Base-by-base conservation (phyloP, 1,140 invertebrate species). In the Piezodorus guildinii region DNA sequence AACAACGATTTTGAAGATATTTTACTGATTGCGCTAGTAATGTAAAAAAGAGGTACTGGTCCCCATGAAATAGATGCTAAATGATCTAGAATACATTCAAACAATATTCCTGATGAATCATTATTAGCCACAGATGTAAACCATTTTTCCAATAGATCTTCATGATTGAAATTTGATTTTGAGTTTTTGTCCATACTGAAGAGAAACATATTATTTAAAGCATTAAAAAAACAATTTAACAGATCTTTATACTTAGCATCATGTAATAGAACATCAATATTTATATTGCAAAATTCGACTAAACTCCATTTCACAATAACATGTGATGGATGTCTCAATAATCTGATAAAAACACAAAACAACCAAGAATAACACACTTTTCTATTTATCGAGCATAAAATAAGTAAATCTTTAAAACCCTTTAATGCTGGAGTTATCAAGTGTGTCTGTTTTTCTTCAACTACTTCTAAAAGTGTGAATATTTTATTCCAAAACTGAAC, bases 381-480 rank as follows among this genome's bases (percentile, higher is more conserved):
- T 6, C 61, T 63, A 64, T 71, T 71, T 14, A 25, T 45, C 62
- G 49, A 45, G 19, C 71, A 70, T n/a, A 69, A 63, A 15, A 46
- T 30, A 39, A 65, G 68, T 17, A 60, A 65, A 43, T 69, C 46
- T 60, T 74, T 62, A 34, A 79, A 67, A 61, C 54, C 71, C 39
- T 74, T 64, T 58, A 79, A 27, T 63, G 74, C 72, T 16, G 65
- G 82, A 43, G 75, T 70, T 17, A 82, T 71, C 14, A 84, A 71
- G 70, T 83, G 81, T n/a, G 76, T 76, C 70, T 82, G 81, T 67
- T 82, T 81, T 68, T 83, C 82, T 70, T 84, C 81, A 16, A 83
- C 71, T 23, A 74, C 75, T 70, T 83, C 81, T 34, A 82, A 66
- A 19, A 82, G 69, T 56, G 78, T 66, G 58, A 79, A 76, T 59